Conservation (phyloP, 2,888 invertebrate species). For the Agonopterix heracliana region DNA sequence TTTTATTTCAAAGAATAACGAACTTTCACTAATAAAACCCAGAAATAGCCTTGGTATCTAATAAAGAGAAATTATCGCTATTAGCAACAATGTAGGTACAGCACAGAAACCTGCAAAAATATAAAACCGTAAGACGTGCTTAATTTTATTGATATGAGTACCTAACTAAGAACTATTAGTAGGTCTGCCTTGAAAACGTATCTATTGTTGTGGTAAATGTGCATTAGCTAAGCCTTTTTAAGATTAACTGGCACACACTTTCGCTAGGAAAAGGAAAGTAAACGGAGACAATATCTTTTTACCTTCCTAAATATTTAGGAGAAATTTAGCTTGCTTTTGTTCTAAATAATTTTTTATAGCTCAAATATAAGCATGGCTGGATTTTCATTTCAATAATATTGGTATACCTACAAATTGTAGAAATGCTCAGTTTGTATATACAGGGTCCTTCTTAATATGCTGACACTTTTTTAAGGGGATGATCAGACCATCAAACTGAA, state of each 20-base stretch:
- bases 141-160: constrained; percentile 16
- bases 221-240: constrained; percentile 43
- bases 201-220: constrained; percentile 43
- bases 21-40: no score
- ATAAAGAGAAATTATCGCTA: no score
- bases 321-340: constrained; percentile 21
- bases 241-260: constrained; percentile 57
- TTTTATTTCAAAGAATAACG: no score
- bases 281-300: constrained; percentile 41
- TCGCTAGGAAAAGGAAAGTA: constrained; percentile 63
- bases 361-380: background rate
- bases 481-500: no score
- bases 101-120: no score
- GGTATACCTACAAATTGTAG: no score
- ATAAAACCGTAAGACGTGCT: background rate
- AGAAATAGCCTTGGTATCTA: no score
- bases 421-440: no score
- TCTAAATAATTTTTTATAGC: constrained; percentile 5
- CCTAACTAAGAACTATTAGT: constrained; percentile 18
- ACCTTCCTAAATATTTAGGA: constrained; percentile 37
- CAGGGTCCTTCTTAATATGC: no score
- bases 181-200: constrained; percentile 21
- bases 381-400: no score
- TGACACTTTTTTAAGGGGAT: no score
- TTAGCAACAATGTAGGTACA: no score